Evolutionary conservation across 2,888 invertebrate genomes (phyloP).

Genomic region (Pristionchus entomophagus): DNA sequence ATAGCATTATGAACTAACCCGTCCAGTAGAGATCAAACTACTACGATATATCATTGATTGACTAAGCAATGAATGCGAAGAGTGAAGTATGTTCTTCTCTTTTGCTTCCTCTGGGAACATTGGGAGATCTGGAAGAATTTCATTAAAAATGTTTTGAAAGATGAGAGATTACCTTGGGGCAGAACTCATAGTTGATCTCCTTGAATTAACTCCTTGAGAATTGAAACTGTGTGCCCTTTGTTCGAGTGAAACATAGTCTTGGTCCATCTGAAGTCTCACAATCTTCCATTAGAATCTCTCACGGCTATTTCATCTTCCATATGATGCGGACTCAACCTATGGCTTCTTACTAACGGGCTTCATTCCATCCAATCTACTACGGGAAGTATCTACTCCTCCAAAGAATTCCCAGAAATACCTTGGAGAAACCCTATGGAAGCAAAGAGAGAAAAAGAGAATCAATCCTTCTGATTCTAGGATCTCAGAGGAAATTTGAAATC

Average conservation of each 20-base stretch:
- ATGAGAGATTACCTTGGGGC: slow-evolving; percentile 28
- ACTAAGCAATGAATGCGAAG: slow-evolving; percentile 34
- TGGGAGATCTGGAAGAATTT: neutral
- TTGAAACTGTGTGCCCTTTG: slow-evolving; percentile 19
- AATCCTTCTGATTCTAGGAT: neutral
- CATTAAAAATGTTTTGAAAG: neutral
- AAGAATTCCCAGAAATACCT: neutral
- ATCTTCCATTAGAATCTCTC: neutral
- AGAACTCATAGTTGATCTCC: slow-evolving; percentile 17
- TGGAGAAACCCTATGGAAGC: neutral
- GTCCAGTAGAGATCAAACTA: too few species aligned
- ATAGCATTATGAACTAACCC: neutral
- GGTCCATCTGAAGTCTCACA: slow-evolving; percentile 1
- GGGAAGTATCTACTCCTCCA: neutral
- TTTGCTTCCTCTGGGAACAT: slow-evolving; percentile 28
- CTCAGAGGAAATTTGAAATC: neutral
- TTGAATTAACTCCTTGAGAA: slow-evolving; percentile 3
- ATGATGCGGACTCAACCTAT: neutral
- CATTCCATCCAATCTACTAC: neutral
- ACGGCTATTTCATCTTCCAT: neutral
- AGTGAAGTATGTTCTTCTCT: slow-evolving; percentile 26
- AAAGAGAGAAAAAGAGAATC: neutral
- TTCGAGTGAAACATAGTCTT: slow-evolving; percentile 35
- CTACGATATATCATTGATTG: neutral
- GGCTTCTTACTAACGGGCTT: neutral